A percentile compares a stretch with the other conserved stretches of the same genome.
Evolutionary conservation across 1,140 invertebrate species (phyloP).

Genomic region (Lutraria rhynchaena): DNA sequence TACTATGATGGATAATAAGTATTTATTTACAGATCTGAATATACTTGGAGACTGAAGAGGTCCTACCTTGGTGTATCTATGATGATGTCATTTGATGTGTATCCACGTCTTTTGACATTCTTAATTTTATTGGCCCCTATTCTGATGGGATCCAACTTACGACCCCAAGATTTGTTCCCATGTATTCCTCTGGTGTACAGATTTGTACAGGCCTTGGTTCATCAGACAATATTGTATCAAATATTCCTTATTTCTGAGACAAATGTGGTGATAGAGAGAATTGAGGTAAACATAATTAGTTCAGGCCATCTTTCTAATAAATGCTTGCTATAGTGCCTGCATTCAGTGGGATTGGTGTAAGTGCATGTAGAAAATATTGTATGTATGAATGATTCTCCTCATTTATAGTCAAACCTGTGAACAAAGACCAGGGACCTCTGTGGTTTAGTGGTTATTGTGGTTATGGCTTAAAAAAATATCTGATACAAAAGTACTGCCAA

Average conservation of each 20-base stretch:
- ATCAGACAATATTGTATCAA: conserved; percentile 17
- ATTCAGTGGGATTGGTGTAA: too few species aligned
- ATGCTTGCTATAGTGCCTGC: too few species aligned
- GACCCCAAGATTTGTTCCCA: conserved; percentile 17
- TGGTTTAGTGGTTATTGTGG: too few species aligned
- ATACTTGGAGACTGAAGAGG: conserved; percentile 22
- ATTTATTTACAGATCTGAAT: conserved; percentile 44
- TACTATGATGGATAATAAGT: neutral
- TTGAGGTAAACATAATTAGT: conserved; percentile 10
- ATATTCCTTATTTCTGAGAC: conserved; percentile 25
- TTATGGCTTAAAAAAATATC: too few species aligned
- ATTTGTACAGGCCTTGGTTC: conserved; percentile 29
- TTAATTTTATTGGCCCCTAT: conserved; percentile 1
- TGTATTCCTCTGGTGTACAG: conserved; percentile 35
- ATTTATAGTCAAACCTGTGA: too few species aligned
- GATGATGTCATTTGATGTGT: conserved; percentile 40
- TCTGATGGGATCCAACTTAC: neutral
- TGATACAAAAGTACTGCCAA: too few species aligned
- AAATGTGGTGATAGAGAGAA: neutral
- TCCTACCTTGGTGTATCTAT: neutral
- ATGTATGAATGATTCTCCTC: too few species aligned
- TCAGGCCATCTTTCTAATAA: too few species aligned
- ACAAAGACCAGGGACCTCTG: too few species aligned
- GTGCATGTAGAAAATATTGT: too few species aligned
- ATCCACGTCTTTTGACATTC: conserved; percentile 36